Base-by-base conservation (phyloP, 2,113 vertebrate species). In the Columbina picui region DNA sequence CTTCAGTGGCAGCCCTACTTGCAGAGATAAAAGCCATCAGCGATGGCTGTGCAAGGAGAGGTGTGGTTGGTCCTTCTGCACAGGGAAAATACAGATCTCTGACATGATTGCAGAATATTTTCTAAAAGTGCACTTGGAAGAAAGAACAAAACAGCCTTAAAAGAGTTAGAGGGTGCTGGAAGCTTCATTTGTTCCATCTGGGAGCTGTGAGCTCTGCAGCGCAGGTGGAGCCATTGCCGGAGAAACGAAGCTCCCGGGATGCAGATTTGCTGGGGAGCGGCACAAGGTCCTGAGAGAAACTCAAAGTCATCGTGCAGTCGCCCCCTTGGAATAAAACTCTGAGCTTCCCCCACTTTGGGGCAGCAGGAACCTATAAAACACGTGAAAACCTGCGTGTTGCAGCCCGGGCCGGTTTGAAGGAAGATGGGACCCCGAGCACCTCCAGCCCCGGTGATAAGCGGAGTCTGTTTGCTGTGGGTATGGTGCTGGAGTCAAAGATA, bases 401-500 rank as follows among this genome's bases (percentile, higher is more conserved):
- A 38, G 56, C 65, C 39, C 39, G 25, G 45, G 47, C 12, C 1
- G 25, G 68, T 41, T 55, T 68, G 21, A 63, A 14, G 60, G n/a
- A 15, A 8, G 53, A 10, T 80, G 80, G 52, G 50, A n/a, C 65
- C 7, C 39, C 22, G 8, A 45, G 87, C 29, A 19, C 22, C 25
- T 25, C 56, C 55, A 9, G 27, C 53, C 53, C 57, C 38, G 60
- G 63, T 67, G 86, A 67, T 74, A 75, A 85, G 53, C 2, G 3
- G 23, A 4, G 22, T 26, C 78, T 93, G 77, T 83, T 76, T 91
- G 81, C 71, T 87, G 52, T 34, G 65, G 71, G 12, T 61, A 56
- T 78, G 9, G 38, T 11, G n/a, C n/a, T n/a, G n/a, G n/a, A 89
- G 64, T 75, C 94, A 94, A 36, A 93, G 82, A 71, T 34, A 67